phyloP scores from a whole-genome alignment of 2,888 invertebrate genomes.

The Graphium colonna region DNA sequence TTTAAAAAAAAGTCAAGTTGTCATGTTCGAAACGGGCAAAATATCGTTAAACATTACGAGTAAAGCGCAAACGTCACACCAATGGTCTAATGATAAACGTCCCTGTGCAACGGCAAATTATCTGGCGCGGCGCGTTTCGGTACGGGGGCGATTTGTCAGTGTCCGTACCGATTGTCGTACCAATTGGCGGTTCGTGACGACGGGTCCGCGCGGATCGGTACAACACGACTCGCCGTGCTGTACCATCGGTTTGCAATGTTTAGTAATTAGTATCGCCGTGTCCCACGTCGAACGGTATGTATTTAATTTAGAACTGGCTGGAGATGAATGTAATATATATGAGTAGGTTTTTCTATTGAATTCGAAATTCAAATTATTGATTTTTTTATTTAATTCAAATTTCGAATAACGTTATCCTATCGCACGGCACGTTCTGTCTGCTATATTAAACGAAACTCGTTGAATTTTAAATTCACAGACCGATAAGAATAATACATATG shows the following conservation, averaged over 20 bases:
- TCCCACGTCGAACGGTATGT: background rate
- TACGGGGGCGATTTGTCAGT: conserved; percentile 13
- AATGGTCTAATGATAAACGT: background rate
- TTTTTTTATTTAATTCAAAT: too few relatives aligned
- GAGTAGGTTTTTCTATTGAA: too few relatives aligned
- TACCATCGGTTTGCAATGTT: background rate
- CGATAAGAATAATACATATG: too few relatives aligned
- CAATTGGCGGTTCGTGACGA: conserved; percentile 23
- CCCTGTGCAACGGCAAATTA: conserved; percentile 11
- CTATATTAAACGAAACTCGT: too few relatives aligned
- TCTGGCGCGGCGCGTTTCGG: conserved; percentile 6
- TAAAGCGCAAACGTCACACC: background rate
- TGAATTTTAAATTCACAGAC: too few relatives aligned
- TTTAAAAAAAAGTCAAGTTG: background rate
- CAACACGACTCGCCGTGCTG: conserved; percentile 11
- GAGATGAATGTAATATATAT: too few relatives aligned
- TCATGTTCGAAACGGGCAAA: background rate
- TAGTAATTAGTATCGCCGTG: conserved; percentile 12
- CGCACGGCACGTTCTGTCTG: too few relatives aligned
- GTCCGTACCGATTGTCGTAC: conserved; percentile 12
- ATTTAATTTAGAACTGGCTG: background rate
- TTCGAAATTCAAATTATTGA: too few relatives aligned
- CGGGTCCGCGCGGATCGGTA: conserved; percentile 8
- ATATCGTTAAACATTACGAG: background rate
- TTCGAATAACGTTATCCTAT: too few relatives aligned